Conservation (phyloP, 2,113 vertebrate genomes). For the Paralichthys olivaceus region DNA sequence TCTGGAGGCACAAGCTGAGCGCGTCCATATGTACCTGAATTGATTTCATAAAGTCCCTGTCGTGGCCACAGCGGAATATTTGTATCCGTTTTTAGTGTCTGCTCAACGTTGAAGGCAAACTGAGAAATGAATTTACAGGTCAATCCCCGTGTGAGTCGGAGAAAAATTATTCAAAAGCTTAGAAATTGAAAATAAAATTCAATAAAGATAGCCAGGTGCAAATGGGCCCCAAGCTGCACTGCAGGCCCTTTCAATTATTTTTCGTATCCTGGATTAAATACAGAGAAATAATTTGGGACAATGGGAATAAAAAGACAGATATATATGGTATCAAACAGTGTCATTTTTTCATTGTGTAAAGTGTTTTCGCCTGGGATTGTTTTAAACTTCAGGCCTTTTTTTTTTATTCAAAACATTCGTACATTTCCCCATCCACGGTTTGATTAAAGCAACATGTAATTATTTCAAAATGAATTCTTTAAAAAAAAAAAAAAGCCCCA, state of each 20-base stretch:
- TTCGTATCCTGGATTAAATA: background rate
- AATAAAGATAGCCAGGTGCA: background rate
- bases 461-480: background rate
- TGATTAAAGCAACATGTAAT: background rate
- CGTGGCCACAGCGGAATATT: slow-evolving; percentile 29
- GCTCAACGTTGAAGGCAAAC: slow-evolving; percentile 9
- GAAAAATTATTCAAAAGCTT: background rate
- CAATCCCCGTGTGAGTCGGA: background rate
- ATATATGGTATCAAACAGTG: too few species aligned
- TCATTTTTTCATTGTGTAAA: too few species aligned
- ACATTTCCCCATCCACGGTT: background rate
- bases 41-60: slow-evolving; percentile 54
- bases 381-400: too few species aligned
- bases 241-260: background rate
- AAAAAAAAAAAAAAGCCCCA: slow-evolving; percentile 4
- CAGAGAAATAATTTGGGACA: too few species aligned
- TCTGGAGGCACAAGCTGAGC: slow-evolving; percentile 49
- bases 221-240: background rate
- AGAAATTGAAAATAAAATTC: background rate
- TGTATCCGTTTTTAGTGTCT: slow-evolving; percentile 35
- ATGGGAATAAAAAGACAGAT: too few species aligned
- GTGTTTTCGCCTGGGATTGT: too few species aligned
- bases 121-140: slow-evolving; percentile 21
- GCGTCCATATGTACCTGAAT: slow-evolving; percentile 11
- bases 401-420: background rate